Base-by-base conservation (phyloP, 92 coral and sea anemone species). In the Phymanthus crucifer region DNA sequence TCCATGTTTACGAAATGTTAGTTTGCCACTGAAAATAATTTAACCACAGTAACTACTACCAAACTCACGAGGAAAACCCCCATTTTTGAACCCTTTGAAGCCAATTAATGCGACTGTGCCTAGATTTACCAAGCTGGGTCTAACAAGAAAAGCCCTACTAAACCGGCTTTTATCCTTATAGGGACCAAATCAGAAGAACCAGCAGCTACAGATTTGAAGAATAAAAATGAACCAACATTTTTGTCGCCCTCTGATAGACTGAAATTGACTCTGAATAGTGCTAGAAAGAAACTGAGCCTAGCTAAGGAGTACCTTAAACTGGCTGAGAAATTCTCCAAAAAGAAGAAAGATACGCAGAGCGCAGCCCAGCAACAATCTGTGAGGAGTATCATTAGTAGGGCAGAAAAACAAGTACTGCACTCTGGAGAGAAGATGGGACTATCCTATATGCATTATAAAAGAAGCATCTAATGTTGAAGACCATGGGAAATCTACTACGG, bases 381-480 rank as follows among this genome's bases (percentile, higher is more conserved):
- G 10, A 91, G 86, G 58, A 84, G 88, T 56, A 87, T 94, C n/a
- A 94, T 94, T 35, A 67, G 82, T 14, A 92, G 86, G 52, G 97
- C 98, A 14, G 97, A 94, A 43, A 76, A 73, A 32, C 94, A 91
- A 23, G 67, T 94, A 43, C 86, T 94, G 21, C 91, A 90, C 76
- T 88, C 98, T 18, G 98, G 98, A 26, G 98, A 94, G 57, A 90
- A 83, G 46, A 87, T 94, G 93, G 98, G 98, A 31, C 89, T 94
- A 6, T 97, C 94, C 40, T 94, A 94, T 26, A 89, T 94, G 84
- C 98, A 94, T 82, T 94, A 86, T 43, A 90, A 93, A 80, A 78
- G 80, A 58, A 72, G 76, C 34, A 21, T 21, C 34, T 0, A 61
- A 27, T 27, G 1, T 21, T 24, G 11, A 54, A 23, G 19, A 61